These are phyloP conservation scores for Odontophorus gujanensis DNA, from an alignment of 2,113 vertebrate genomes.

Conservation along the genomic window DNA sequence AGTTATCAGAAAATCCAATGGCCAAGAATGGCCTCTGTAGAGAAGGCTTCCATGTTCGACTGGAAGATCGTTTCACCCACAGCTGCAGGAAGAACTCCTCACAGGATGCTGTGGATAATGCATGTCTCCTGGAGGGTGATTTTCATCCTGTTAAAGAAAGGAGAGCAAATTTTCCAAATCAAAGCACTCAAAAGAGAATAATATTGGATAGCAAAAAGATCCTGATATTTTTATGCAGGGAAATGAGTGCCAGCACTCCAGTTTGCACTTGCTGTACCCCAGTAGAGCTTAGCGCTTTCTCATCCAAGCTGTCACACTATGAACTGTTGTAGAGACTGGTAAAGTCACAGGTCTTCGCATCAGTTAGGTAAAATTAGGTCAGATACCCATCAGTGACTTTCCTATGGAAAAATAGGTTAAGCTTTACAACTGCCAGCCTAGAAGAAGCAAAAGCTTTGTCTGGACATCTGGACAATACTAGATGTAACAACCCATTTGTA, in stretches of 20 bases:
- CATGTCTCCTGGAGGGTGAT: not conserved
- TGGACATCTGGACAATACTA: not conserved
- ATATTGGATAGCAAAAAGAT: not conserved
- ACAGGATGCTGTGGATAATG: not conserved
- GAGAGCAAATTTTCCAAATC: not conserved
- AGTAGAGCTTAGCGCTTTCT: not conserved
- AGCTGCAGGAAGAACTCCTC: not conserved
- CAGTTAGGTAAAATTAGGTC: not conserved
- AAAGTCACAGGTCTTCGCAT: not conserved
- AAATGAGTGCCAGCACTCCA: not conserved
- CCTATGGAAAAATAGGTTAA: not conserved
- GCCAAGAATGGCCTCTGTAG: not conserved
- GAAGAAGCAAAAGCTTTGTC: not conserved
- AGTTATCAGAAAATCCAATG: not conserved
- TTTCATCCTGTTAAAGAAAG: not conserved
- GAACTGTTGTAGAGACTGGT: not conserved
- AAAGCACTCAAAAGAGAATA: not conserved
- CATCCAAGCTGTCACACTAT: not conserved
- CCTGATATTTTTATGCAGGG: not conserved
- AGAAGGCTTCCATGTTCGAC: not conserved
- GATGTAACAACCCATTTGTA: not conserved
- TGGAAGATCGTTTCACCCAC: not conserved
- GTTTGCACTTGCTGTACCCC: not conserved
- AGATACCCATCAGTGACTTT: not conserved
- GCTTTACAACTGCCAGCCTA: not conserved